Conservation (phyloP, 2,888 invertebrate genomes). For the Bombyx huttoni region DNA sequence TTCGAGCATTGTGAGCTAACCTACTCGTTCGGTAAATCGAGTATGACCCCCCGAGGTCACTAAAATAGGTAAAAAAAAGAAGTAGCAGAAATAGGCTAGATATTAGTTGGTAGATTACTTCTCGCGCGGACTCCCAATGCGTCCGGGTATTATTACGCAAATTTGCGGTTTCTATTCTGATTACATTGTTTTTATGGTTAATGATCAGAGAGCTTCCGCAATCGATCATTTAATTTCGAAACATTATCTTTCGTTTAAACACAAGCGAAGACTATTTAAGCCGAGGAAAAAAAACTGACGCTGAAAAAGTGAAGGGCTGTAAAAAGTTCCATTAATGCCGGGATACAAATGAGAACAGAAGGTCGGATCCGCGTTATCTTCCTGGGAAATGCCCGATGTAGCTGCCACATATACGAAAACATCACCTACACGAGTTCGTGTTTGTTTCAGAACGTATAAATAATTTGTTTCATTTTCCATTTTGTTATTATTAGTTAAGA, state of each 20-base stretch:
- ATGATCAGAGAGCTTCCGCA: no score
- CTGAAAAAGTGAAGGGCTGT: constrained; percentile 49
- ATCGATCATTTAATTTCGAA: no score
- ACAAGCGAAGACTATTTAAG: constrained; percentile 48
- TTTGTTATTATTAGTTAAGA: background rate
- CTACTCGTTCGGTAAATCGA: no score
- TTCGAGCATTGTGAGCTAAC: no score
- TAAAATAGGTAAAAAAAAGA: no score
- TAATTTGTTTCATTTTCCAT: background rate
- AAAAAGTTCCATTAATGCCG: constrained; percentile 56
- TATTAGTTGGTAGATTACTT: no score
- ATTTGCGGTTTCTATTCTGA: no score
- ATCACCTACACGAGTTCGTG: background rate
- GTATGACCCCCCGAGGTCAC: no score
- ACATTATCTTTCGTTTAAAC: background rate
- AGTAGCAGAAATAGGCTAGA: no score
- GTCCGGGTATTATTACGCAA: no score
- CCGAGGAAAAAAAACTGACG: constrained; percentile 46
- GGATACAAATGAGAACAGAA: constrained; percentile 58
- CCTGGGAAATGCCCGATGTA: constrained; percentile 30
- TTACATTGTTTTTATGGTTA: no score
- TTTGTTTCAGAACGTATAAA: background rate
- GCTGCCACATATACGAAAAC: constrained; percentile 8
- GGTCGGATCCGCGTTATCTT: constrained; percentile 41
- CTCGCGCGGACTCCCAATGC: no score